A percentile compares a stretch with the other conserved stretches of the same genome.
These are phyloP conservation scores for Cotesia glomerata DNA, from an alignment of 1,140 invertebrate species.

Conservation along the genomic window DNA sequence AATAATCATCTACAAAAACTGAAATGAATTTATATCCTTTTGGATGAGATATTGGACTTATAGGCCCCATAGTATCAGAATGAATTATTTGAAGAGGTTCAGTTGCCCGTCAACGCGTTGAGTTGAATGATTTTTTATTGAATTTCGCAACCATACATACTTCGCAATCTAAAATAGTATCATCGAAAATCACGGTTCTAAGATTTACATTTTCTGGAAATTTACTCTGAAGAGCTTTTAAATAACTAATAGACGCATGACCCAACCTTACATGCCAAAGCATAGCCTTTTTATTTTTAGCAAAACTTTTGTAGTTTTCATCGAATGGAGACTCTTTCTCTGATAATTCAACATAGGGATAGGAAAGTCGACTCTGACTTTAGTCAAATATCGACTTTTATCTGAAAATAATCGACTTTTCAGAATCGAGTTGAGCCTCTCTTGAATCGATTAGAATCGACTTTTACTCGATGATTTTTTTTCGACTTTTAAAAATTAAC, in stretches of 20 bases:
- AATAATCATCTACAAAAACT: conserved; percentile 32
- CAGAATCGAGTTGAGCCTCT: too few species aligned
- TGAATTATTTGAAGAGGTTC: conserved; percentile 33
- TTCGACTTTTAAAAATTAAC: too few species aligned
- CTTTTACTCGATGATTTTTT: too few species aligned
- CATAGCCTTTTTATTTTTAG: conserved; percentile 32
- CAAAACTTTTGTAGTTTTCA: conserved; percentile 19
- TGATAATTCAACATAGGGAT: too few species aligned
- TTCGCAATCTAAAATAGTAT: conserved; percentile 34
- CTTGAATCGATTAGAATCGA: too few species aligned
- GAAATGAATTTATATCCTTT: conserved; percentile 23
- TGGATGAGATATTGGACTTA: conserved; percentile 14
- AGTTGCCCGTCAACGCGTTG: conserved; percentile 20
- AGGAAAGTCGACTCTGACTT: too few species aligned
- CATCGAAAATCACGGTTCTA: conserved; percentile 24
- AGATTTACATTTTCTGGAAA: conserved; percentile 21
- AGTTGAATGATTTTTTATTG: conserved; percentile 31
- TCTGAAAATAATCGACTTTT: too few species aligned
- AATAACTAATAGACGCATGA: conserved; percentile 30
- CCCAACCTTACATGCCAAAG: conserved; percentile 37
- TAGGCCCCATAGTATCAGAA: conserved; percentile 26
- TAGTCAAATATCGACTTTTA: too few species aligned
- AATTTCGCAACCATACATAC: conserved; percentile 35
- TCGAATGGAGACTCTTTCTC: conserved; percentile 15
- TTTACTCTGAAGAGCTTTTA: conserved; percentile 32